Base-by-base conservation (phyloP, 2,888 invertebrate genomes). In the Pyrgus malvae region DNA sequence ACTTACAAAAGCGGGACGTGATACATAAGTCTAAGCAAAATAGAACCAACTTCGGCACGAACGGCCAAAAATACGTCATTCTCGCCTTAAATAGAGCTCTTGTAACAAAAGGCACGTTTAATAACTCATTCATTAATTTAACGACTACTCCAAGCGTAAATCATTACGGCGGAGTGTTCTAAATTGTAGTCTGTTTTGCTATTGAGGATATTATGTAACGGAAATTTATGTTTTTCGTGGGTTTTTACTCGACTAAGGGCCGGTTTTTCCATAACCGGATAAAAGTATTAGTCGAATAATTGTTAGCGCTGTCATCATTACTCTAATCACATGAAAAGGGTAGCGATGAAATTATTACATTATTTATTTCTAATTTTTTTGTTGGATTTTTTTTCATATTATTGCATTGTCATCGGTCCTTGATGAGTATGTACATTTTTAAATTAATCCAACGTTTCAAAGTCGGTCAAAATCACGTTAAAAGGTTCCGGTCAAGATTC, bases 81-180 rank as follows among this genome's bases (percentile, higher is more conserved):
- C 14, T 1, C 3, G 37, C 4, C 17, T 17, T 37, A 38, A 38
- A 21, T 38, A 21, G 11, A 5, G 38, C 38, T 16, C 11, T 19
- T 17, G 11, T 11, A n/a, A 38, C 19, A 38, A 38, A 19, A 6
- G 19, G 19, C 6, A 21, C 38, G 38, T 44, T 44, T 44, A 14
- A 17, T 29, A 44, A 38, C 38, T 38, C 38, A 19, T 38, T 38
- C 19, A 38, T 38, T 38, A 21, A 19, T 19, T 38, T 38, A n/a
- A 48, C 37, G 23, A 48, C 48, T 38, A 23, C 48, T 14, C 14
- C 38, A 25, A 27, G 37, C 27, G 37, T 33, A 25, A 38, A 38
- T 38, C 48, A 45, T 45, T 38, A 38, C 38, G 38, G n/a, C 17
- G n/a, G 19, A 38, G 38, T 4, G 21, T 38, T 17, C 19, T 19